Evolutionary conservation across 2,888 invertebrate species (phyloP).

Genomic region (Rotaria socialis): DNA sequence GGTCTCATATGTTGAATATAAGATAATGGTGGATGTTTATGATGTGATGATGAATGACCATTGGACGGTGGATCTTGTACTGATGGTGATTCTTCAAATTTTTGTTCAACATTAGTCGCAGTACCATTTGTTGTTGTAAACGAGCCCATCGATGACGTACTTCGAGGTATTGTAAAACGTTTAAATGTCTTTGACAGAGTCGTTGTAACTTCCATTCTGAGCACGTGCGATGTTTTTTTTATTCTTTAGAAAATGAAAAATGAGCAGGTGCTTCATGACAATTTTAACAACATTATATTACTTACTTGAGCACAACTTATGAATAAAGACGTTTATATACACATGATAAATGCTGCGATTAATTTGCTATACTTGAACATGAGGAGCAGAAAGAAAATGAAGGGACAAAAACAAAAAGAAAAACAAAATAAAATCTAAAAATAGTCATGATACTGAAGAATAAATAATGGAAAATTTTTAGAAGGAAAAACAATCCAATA

Average conservation of each 20-base stretch:
- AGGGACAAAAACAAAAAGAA: not conserved
- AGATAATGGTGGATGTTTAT: constrained; percentile 17
- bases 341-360: not conserved
- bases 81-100: not conserved
- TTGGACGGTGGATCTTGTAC: not conserved
- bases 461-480: not conserved
- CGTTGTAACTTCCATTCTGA: constrained; percentile 28
- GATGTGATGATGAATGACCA: not conserved
- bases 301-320: not conserved
- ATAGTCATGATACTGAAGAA: not conserved
- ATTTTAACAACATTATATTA: not conserved
- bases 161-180: constrained; percentile 21
- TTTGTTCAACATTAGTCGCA: not conserved
- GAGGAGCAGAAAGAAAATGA: not conserved
- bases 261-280: not conserved
- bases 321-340: not conserved
- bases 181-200: constrained; percentile 22
- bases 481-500: not conserved
- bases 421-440: constrained; percentile 15
- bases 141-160: constrained; percentile 28
- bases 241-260: too few species aligned
- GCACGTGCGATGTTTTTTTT: not conserved
- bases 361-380: not conserved
- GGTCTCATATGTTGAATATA: constrained; percentile 11
- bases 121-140: not conserved